A percentile compares a stretch with the other conserved stretches of the same genome.
These are phyloP conservation scores for Pan troglodytes DNA, from an alignment of 2,113 vertebrate species.

Conservation along the genomic window NHGRI_mPanTro3-v2.1_pri NC_072409.2:22118001-22118500, in stretches of 20 bases:
- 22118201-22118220: background rate
- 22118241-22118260: accelerated
- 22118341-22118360: background rate
- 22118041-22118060: background rate
- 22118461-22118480: background rate
- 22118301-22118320: background rate
- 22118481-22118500: accelerated
- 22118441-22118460: accelerated
- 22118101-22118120: background rate
- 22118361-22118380: background rate
- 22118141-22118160: accelerated
- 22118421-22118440: background rate
- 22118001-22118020: background rate
- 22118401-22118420: background rate
- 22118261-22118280: background rate
- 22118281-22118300: accelerated
- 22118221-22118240: background rate
- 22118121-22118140: background rate
- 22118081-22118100: background rate
- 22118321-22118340: background rate
- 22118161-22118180: background rate
- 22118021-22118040: background rate
- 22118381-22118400: background rate
- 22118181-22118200: background rate
- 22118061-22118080: accelerated